Conservation (phyloP, 1,140 invertebrate species). For the Matsumurasca onukii region DNA sequence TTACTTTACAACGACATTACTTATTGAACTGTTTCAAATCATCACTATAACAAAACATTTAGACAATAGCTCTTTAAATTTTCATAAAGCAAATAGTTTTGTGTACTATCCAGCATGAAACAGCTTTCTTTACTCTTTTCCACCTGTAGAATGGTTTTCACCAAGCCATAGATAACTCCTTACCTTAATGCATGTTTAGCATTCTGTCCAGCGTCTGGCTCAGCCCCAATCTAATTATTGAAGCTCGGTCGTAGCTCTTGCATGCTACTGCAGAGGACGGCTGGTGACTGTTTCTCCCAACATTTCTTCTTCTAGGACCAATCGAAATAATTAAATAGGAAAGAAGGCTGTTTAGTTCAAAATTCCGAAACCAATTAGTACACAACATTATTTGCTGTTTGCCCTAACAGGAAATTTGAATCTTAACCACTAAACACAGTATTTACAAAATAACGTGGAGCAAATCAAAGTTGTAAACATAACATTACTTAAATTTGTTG, state of each 20-base stretch:
- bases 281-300: not conserved
- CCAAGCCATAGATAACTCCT: too few relatives aligned
- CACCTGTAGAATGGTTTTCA: not conserved
- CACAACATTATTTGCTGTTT: not conserved
- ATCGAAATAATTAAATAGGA: not conserved
- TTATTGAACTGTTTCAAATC: too few relatives aligned
- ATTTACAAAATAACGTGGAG: too few relatives aligned
- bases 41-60: too few relatives aligned
- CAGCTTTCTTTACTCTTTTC: conserved; percentile 26
- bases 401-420: not conserved
- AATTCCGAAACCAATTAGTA: not conserved
- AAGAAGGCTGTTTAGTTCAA: conserved; percentile 8
- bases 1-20: too few relatives aligned
- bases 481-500: too few relatives aligned
- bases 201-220: not conserved
- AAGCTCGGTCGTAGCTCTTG: not conserved
- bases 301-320: not conserved
- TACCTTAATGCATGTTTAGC: conserved; percentile 6
- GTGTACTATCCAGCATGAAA: conserved; percentile 16
- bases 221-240: not conserved
- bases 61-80: too few relatives aligned
- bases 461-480: too few relatives aligned
- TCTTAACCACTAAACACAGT: too few relatives aligned
- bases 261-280: not conserved
- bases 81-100: not conserved